Base-by-base conservation (phyloP, 2,888 invertebrate genomes). In the Phyto melanocephala region DNA sequence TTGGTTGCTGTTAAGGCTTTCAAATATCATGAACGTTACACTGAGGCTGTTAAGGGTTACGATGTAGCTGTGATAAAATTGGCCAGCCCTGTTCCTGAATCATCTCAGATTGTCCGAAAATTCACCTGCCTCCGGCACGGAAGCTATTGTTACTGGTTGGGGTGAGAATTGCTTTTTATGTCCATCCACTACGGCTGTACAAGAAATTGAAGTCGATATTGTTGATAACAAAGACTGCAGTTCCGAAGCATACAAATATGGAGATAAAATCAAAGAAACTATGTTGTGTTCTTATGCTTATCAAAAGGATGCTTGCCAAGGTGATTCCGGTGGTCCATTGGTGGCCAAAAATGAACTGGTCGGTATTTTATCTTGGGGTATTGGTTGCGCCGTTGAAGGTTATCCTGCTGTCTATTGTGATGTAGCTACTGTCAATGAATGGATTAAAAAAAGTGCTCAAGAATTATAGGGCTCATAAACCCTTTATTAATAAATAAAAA, bases 31-130 rank as follows among this genome's bases (percentile, higher is more conserved):
- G 87, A 86, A 82, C 84, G 84, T 13, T 92, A 90, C 86, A 88
- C 91, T 81, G 72, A 6, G 3, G 6, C 3, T 28, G 6, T 6
- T 5, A 28, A 5, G 28, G 6, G 6, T 52, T 90, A 91, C 80
- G 92, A 92, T 85, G 89, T 92, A 35, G 90, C 90, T 47, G 70
- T 92, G 2, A 85, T 92, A 1, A 87, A 89, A 83, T 85, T 92
- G 15, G 76, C 76, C 15, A 81, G 86, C 0, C 89, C 89, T 15
- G 88, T 90, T 0, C 84, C 78, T 10, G 76, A 80, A 35, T 86
- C 87, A 1, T 45, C 86, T 85, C 90, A n/a, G n/a, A 58, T 77
- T 91, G 78, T 88, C 90, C 35, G 47, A 70, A n/a, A 68, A 11
- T 1, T 83, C 86, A 0, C 87, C 90, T 3, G 8, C 37, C 0